phyloP scores from a whole-genome alignment of 35 echinoderm and acorn worm species.

The Ophioderma brevispina region DNA sequence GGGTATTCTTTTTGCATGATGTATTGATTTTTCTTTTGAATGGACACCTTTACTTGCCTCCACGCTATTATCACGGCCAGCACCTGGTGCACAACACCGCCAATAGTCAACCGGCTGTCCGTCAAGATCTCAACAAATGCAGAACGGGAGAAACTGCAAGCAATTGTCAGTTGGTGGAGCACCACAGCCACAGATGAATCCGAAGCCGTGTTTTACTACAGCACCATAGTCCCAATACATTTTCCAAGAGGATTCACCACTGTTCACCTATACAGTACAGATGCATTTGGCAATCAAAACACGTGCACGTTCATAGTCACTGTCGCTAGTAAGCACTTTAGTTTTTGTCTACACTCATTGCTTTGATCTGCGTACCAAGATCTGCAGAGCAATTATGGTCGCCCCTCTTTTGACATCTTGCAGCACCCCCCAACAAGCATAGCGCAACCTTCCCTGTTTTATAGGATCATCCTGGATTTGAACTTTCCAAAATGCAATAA shows the following conservation, averaged over 20 bases:
- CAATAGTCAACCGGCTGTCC: background rate
- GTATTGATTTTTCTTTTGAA: background rate
- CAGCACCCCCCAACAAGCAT: too few species aligned
- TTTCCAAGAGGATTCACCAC: slow-evolving; percentile 28
- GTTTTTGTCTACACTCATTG: too few species aligned
- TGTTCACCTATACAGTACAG: slow-evolving; percentile 45
- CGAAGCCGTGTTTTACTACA: background rate
- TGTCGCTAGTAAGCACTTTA: slow-evolving; percentile 14
- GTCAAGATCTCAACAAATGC: background rate
- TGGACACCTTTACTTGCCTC: background rate
- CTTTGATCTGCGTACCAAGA: too few species aligned
- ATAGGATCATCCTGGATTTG: too few species aligned
- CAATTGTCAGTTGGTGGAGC: slow-evolving; percentile 7
- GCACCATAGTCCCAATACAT: slow-evolving; percentile 1
- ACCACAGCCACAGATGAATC: slow-evolving; percentile 44
- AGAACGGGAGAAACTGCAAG: background rate
- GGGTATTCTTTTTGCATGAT: too few species aligned
- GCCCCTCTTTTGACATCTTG: too few species aligned
- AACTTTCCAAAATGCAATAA: too few species aligned
- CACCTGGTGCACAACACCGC: background rate
- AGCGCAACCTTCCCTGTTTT: too few species aligned
- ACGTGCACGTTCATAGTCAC: slow-evolving; percentile 42
- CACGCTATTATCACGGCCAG: background rate
- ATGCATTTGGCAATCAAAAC: slow-evolving; percentile 1
- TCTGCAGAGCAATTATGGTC: too few species aligned